A percentile compares a stretch with the other conserved stretches of the same genome.
Conservation (phyloP, 2,113 vertebrate genomes). For the Kobus ellipsiprymnus region DNA sequence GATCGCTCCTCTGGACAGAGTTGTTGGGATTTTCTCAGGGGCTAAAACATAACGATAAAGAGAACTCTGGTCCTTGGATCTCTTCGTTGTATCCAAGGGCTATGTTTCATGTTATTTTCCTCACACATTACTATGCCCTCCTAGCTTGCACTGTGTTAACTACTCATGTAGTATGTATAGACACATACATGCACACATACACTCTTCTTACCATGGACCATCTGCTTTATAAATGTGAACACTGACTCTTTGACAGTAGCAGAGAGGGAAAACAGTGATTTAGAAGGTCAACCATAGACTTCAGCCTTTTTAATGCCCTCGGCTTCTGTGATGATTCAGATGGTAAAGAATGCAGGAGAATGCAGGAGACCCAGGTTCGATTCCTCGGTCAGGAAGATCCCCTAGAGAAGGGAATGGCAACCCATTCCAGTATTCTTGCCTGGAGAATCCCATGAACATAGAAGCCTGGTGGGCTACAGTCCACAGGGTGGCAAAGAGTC, state of each 20-base stretch:
- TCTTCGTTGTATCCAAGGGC: background rate
- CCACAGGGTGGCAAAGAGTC: background rate
- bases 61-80: background rate
- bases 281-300: background rate
- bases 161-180: background rate
- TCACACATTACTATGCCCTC: background rate
- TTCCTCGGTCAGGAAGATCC: background rate
- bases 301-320: background rate
- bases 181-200: background rate
- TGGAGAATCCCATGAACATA: background rate
- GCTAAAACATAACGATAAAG: background rate
- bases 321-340: background rate
- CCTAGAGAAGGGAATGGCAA: background rate
- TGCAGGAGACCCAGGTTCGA: background rate
- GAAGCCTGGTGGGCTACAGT: background rate
- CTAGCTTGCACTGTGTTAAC: background rate
- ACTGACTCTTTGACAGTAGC: background rate
- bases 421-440: background rate
- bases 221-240: background rate
- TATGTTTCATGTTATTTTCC: background rate
- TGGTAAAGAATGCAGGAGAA: background rate
- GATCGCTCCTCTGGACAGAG: background rate
- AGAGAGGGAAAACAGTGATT: background rate
- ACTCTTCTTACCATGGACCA: too few relatives aligned
- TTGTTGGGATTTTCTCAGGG: background rate